phyloP scores from a whole-genome alignment of 1,140 invertebrate species.

The Eueides isabella region DNA sequence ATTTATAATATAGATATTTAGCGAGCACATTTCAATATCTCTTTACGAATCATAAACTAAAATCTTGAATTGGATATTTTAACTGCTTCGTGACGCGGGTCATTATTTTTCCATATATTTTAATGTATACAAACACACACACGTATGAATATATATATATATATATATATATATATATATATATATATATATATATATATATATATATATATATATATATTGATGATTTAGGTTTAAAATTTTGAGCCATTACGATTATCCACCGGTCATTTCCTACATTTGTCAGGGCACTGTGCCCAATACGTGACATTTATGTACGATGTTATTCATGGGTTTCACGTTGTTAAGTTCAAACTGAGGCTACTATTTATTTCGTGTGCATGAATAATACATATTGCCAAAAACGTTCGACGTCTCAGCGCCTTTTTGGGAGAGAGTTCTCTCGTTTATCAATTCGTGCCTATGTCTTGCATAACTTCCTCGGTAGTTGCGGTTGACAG shows the following conservation, averaged over 20 bases:
- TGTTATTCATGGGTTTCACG: constrained; percentile 46
- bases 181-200: neutral
- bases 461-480: constrained; percentile 36
- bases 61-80: constrained; percentile 1
- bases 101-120: neutral
- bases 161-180: too few relatives aligned
- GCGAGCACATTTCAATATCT: constrained; percentile 25
- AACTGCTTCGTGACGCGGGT: neutral
- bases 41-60: neutral
- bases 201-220: neutral
- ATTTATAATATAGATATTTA: constrained; percentile 26
- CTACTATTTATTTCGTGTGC: constrained; percentile 55
- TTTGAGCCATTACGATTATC: constrained; percentile 5
- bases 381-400: constrained; percentile 70
- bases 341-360: constrained; percentile 42
- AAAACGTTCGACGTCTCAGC: constrained; percentile 46
- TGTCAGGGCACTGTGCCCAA: constrained; percentile 36
- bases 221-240: neutral
- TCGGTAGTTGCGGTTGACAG: constrained; percentile 23
- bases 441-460: constrained; percentile 28
- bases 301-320: constrained; percentile 37
- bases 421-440: constrained; percentile 49
- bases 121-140: too few relatives aligned
- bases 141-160: too few relatives aligned
- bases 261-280: constrained; percentile 24